Conservation (phyloP, 1,140 invertebrate species). For the Saccostrea cuccullata region DNA sequence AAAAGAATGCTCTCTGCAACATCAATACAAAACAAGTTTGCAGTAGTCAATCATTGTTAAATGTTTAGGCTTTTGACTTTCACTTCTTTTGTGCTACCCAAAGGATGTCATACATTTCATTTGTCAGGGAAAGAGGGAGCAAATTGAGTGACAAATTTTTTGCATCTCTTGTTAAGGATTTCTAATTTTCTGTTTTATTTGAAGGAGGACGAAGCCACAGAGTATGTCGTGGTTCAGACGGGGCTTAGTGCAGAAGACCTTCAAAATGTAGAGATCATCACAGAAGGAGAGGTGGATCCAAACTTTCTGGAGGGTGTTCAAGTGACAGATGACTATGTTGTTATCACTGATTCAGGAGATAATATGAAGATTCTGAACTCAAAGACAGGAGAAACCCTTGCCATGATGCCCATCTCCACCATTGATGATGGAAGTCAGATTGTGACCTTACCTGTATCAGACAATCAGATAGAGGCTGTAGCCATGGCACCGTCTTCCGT, state of each 20-base stretch:
- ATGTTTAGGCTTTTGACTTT: too few relatives aligned
- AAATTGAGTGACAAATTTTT: too few relatives aligned
- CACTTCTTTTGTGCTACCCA: too few relatives aligned
- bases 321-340: slow-evolving; percentile 64
- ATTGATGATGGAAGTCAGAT: slow-evolving; percentile 41
- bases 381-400: slow-evolving; percentile 64
- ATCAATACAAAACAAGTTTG: too few relatives aligned
- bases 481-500: slow-evolving; percentile 54
- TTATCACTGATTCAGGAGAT: slow-evolving; percentile 58
- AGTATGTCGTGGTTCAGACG: slow-evolving; percentile 70
- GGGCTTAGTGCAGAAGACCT: slow-evolving; percentile 55
- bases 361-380: slow-evolving; percentile 66
- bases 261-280: slow-evolving; percentile 70
- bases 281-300: slow-evolving; percentile 60
- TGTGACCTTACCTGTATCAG: slow-evolving; percentile 39
- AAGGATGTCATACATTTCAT: too few relatives aligned
- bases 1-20: too few relatives aligned
- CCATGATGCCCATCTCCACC: slow-evolving; percentile 53
- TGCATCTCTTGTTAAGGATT: too few relatives aligned
- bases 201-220: slow-evolving; percentile 58
- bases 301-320: slow-evolving; percentile 58
- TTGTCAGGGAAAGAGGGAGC: too few relatives aligned
- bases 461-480: slow-evolving; percentile 56
- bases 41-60: too few relatives aligned
- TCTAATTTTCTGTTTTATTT: too few relatives aligned